Evolutionary conservation across 1,140 invertebrate genomes (phyloP), one percentile per base, ranked within the genome.

Genomic region (Lasioglossum albipes): DNA sequence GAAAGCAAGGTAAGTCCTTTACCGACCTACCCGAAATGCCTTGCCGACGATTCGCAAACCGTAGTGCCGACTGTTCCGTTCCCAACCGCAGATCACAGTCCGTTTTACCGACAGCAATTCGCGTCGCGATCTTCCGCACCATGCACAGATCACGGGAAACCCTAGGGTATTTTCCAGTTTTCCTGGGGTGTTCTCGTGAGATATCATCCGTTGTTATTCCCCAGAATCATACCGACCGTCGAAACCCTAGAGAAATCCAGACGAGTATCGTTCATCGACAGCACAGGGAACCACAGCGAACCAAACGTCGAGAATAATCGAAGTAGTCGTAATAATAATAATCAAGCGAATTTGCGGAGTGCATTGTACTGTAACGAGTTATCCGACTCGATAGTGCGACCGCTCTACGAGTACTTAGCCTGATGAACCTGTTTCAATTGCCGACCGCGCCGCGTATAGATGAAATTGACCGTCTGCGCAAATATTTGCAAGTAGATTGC

Each of bases 1-100:
- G 22, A 54, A 22, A 16, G 75, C 54, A 78, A 82, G 80, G 80
- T 82, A 82, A 82, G 80, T 82, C 36, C 54, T n/a, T 65, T 59
- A 57, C 65, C 66, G 57, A 76, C 73, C 16, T 41, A 16, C 5
- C 49, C 0, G 3, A 10, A 41, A 10, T 45, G 2, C 22, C 12
- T 73, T 79, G 64, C 70, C 76, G 76, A 64, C 76, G 12, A 20
- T 7, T 2, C 20, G 6, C 18, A 45, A n/a, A 27, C 65, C 59
- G 13, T 6, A 7, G 66, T 75, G 52, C 45, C 73, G 79, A 75
- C 62, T 0, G 77, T 73, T 10, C 2, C 20, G 13, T 68, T n/a
- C 59, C 52, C 49, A 7, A 16, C 41, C 27, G 52, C 7, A 3
- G 73, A 41, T 68, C 13, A 54, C 3, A 64, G 52, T 7, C 65